Base-by-base conservation (phyloP, 1,140 invertebrate genomes). In the Drosophila equinoxialis region DNA sequence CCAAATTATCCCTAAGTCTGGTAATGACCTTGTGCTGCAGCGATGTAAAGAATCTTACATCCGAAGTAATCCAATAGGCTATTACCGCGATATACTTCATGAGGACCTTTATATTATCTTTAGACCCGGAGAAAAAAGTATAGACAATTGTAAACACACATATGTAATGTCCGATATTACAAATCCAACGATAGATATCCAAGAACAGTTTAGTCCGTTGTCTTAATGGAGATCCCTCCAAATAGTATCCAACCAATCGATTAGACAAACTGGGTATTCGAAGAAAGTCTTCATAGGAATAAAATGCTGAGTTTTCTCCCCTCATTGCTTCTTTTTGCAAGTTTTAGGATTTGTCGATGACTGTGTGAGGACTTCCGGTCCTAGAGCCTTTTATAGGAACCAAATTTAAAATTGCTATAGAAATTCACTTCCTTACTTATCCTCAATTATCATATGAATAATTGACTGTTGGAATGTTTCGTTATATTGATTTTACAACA, bases 31-130 rank as follows among this genome's bases (percentile, higher is more conserved):
- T 0, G 0, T 59, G 54, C 33, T 82, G 71, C 6, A 71, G 8
- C 7, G 7, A 33, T 6, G 80, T 79, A 4, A 39, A 67, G 13
- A 71, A 75, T 10, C 79, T 82, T 2, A 57, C 69, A n/a, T 79
- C 75, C 23, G 80, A 79, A 33, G 71, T 79, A 11, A 82, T 70
- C 8, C 75, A 58, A 63, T 71, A 82, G 17, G 68, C 65, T 1
- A 75, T 51, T 39, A 75, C 14, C 6, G 65, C 67, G 6, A 11
- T 14, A 8, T 83, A 83, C 2, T 76, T 67, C 30, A 75, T 68
- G 1, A 82, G 51, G 13, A 75, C 33, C 3, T 62, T 7, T 0
- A 67, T 64, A 37, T 37, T 11, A 37, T 37, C 10, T 10, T 10
- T 10, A 1, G 35, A 10, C 2, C 10, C 35, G 6, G 0, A 5